Conservation (phyloP, 2,113 vertebrate genomes). For the Pachycephala philippinensis region DNA sequence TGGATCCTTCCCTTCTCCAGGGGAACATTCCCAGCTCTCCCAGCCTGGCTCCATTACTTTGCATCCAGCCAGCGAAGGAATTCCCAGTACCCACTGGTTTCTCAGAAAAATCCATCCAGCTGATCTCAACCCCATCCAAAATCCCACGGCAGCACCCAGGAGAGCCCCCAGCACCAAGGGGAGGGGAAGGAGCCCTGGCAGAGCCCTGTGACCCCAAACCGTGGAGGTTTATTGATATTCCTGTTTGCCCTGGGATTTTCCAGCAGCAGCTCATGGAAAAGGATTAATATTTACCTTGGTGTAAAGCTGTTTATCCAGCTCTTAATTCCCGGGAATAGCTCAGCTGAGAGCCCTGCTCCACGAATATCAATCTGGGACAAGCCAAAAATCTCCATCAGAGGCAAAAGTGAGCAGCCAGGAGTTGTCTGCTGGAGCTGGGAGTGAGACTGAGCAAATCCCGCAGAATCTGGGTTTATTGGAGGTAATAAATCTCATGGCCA, state of each 20-base stretch:
- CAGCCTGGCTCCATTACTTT: background rate
- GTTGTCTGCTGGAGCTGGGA: slow-evolving; percentile 19
- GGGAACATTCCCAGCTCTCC: background rate
- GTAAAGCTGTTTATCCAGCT: slow-evolving; percentile 60
- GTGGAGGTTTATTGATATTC: slow-evolving; percentile 32
- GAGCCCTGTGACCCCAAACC: accelerated
- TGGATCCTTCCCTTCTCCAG: background rate
- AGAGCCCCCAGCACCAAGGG: background rate
- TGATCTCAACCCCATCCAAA: background rate
- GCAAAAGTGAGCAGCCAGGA: slow-evolving; percentile 17
- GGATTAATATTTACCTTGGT: slow-evolving; percentile 58
- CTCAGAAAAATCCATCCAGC: too few species aligned
- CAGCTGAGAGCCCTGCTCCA: background rate
- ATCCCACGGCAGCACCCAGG: accelerated
- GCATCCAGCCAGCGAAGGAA: background rate
- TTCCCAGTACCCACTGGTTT: background rate
- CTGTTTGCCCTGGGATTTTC: slow-evolving; percentile 54
- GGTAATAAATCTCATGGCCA: slow-evolving; percentile 13
- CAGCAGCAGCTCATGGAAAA: background rate
- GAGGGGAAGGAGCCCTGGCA: background rate
- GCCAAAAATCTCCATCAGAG: background rate
- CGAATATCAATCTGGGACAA: background rate
- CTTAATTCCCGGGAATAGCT: slow-evolving; percentile 11
- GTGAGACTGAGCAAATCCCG: slow-evolving; percentile 55
- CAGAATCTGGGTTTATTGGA: slow-evolving; percentile 27